Conservation (phyloP, 2,113 vertebrate species). For the Cardinalis cardinalis region DNA sequence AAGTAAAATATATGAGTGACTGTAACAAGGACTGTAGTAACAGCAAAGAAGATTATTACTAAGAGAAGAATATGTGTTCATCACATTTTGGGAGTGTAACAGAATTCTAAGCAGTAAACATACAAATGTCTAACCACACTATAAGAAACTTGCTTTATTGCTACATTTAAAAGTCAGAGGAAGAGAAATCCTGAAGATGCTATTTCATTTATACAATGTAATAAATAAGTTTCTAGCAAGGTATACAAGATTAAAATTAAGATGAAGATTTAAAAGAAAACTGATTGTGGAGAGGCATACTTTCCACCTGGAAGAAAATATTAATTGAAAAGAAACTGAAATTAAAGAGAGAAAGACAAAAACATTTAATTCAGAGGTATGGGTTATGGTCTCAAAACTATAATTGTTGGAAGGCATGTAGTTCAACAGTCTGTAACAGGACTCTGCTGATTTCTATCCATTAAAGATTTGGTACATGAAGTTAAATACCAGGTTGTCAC, state of each 20-base stretch:
- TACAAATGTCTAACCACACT: not conserved
- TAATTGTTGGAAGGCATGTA: not conserved
- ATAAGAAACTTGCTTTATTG: not conserved
- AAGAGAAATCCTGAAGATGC: not conserved
- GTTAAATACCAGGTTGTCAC: not conserved
- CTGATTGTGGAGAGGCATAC: not conserved
- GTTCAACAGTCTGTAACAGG: not conserved
- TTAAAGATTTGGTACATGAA: not conserved
- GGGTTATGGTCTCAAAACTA: not conserved
- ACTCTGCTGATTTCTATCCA: not conserved
- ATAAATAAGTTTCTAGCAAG: not conserved
- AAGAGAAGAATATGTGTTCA: not conserved
- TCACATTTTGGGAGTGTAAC: not conserved
- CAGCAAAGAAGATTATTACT: not conserved
- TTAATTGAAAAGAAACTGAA: not conserved
- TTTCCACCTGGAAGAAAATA: not conserved
- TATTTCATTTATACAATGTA: conserved; percentile 7
- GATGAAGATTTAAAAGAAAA: not conserved
- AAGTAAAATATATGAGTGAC: not conserved
- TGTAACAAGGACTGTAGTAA: not conserved
- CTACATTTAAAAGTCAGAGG: not conserved
- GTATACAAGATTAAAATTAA: not conserved
- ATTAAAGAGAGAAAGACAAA: not conserved
- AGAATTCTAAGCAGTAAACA: not conserved
- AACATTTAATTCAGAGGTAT: not conserved